Evolutionary conservation across 1,140 invertebrate genomes (phyloP), one percentile per base, ranked within the genome.

Genomic region (Camponotus pennsylvanicus): DNA sequence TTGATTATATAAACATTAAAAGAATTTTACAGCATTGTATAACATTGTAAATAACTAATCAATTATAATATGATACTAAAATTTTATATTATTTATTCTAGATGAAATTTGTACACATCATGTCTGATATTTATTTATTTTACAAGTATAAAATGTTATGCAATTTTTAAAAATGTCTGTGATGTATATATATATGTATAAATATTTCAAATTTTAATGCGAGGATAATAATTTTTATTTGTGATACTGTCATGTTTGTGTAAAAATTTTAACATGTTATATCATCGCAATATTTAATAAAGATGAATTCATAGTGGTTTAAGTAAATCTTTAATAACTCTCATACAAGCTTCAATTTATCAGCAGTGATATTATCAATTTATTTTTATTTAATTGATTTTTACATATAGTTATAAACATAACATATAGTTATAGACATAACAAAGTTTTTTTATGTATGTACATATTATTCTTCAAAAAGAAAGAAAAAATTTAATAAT

Each of bases 31-130:
- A 34, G 11, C 18, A 69, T 42, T 18, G 11, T 45, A 45, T 69
- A 79, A 69, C 49, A 52, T 69, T 69, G 13, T 52, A 69, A 42
- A 67, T 69, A 67, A 27, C 27, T 27, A 27, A 27, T n/a, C 45
- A 21, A 69, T 80, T 80, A 49, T 77, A 73, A 57, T 15, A 69
- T 67, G 52, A 55, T 11, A 27, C 55, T 0, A 15, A 83, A 75
- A 63, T 45, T 75, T 83, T 83, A 61, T 75, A 75, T n/a, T 61
- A 83, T 75, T 83, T 83, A 83, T 83, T 70, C 37, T 18, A 67
- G 49, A 70, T 70, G 45, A 80, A 80, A 80, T 3, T 70, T 80
- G 70, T 70, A 80, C 64, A 79, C 32, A 40, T 69, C 40, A 80
- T 64, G 21, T 2, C 34, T 69, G 45, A 45, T 64, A 34, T 64